Evolutionary conservation across 2,113 vertebrate species (phyloP).

Genomic region (Petroica traversi): DNA sequence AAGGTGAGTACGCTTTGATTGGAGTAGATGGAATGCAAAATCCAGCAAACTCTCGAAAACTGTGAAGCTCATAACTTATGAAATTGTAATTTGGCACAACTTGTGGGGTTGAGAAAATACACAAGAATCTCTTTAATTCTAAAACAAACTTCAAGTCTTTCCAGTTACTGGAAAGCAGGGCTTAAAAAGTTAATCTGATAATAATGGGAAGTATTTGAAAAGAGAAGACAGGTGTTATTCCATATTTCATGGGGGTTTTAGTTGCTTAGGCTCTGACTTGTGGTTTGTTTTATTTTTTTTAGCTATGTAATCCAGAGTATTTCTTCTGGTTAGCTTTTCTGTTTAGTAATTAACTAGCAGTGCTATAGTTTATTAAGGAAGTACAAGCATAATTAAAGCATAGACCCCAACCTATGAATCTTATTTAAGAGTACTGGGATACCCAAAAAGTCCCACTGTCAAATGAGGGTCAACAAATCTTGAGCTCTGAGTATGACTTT

Average conservation of each 20-base stretch:
- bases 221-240: not conserved
- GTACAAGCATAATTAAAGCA: not conserved
- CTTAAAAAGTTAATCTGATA: not conserved
- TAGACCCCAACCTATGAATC: not conserved
- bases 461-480: not conserved
- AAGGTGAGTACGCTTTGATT: not conserved
- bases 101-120: not conserved
- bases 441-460: not conserved
- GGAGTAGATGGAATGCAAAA: not conserved
- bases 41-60: not conserved
- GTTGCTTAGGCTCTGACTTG: not conserved
- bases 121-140: not conserved
- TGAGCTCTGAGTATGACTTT: not conserved
- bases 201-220: not conserved
- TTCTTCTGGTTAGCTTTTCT: not conserved
- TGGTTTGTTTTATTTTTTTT: not conserved
- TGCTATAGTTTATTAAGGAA: not conserved
- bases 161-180: not conserved
- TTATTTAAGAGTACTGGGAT: not conserved
- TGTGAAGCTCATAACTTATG: rapidly evolving
- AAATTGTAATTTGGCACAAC: not conserved
- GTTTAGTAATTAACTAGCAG: not conserved
- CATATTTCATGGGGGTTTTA: not conserved
- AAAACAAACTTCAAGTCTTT: not conserved
- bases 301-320: not conserved